phyloP scores from a whole-genome alignment of 1,140 invertebrate genomes.

The Cylas formicarius region DNA sequence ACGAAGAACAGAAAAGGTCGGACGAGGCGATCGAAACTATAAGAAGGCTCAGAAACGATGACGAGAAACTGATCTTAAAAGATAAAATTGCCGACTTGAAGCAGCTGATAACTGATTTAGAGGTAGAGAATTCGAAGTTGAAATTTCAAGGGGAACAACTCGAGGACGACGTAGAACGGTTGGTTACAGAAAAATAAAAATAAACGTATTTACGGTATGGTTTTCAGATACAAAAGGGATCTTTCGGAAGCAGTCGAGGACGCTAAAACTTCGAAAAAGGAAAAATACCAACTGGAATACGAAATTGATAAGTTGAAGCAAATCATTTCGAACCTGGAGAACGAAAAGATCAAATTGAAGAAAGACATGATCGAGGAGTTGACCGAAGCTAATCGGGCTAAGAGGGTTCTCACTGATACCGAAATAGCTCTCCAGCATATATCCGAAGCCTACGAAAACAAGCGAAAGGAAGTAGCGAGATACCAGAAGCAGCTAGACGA shows the following conservation, averaged over 20 bases:
- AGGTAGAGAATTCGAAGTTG: constrained; percentile 25
- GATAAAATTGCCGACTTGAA: constrained; percentile 24
- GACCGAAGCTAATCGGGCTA: constrained; percentile 25
- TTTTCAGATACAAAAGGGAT: constrained; percentile 17
- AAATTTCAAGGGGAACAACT: constrained; percentile 23
- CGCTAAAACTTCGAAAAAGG: constrained; percentile 10
- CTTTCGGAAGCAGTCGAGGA: constrained; percentile 9
- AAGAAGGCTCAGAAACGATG: constrained; percentile 20
- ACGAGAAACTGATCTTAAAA: constrained; percentile 22
- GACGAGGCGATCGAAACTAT: constrained; percentile 21
- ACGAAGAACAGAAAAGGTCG: constrained; percentile 19
- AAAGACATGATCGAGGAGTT: constrained; percentile 26
- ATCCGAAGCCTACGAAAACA: constrained; percentile 25
- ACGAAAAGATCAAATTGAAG: constrained; percentile 23
- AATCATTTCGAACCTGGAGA: constrained; percentile 21
- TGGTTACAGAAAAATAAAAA: too few relatives aligned
- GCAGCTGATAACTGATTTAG: constrained; percentile 19
- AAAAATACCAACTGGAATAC: constrained; percentile 15
- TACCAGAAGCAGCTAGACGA: constrained; percentile 18
- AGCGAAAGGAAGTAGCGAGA: constrained; percentile 18
- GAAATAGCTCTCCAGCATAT: constrained; percentile 27
- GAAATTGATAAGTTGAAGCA: constrained; percentile 20
- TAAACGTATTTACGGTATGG: too few relatives aligned
- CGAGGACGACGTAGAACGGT: constrained; percentile 18
- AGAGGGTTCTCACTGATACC: constrained; percentile 20